Conservation (phyloP, 2,888 invertebrate genomes). For the Tillus elongatus region DNA sequence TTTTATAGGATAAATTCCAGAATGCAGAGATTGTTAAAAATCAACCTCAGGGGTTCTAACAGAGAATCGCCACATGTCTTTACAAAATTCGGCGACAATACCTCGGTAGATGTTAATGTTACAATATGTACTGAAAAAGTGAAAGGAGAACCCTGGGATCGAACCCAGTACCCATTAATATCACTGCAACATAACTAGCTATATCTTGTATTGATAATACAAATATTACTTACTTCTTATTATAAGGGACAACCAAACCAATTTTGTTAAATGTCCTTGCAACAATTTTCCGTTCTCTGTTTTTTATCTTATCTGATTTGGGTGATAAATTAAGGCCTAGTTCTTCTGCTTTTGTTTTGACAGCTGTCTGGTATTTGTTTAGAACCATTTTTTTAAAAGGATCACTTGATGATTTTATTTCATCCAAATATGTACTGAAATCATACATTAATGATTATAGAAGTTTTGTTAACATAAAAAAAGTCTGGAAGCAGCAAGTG, state of each 20-base stretch:
- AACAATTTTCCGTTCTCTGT: constrained; percentile 53
- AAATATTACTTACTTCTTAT: constrained; percentile 49
- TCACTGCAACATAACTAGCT: no score
- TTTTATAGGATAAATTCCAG: no score
- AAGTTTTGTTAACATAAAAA: no score
- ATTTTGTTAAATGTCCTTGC: constrained; percentile 69
- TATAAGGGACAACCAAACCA: constrained; percentile 78
- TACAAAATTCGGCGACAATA: no score
- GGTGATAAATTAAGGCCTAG: constrained; percentile 51
- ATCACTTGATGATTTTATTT: constrained; percentile 44
- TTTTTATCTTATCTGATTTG: constrained; percentile 51
- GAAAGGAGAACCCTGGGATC: no score
- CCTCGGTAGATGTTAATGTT: no score
- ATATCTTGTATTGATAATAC: constrained; percentile 10
- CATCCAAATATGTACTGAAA: constrained; percentile 48
- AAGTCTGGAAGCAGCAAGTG: no score
- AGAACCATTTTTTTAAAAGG: constrained; percentile 58
- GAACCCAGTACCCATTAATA: no score
- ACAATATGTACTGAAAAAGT: no score
- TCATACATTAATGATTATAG: constrained; percentile 8
- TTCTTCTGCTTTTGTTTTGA: constrained; percentile 55
- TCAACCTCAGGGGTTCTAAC: no score
- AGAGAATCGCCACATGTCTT: no score
- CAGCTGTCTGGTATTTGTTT: constrained; percentile 49
- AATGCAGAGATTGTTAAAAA: no score